Evolutionary conservation across 2,888 invertebrate genomes (phyloP).

Genomic region (Pachycephus smyrnensis): DNA sequence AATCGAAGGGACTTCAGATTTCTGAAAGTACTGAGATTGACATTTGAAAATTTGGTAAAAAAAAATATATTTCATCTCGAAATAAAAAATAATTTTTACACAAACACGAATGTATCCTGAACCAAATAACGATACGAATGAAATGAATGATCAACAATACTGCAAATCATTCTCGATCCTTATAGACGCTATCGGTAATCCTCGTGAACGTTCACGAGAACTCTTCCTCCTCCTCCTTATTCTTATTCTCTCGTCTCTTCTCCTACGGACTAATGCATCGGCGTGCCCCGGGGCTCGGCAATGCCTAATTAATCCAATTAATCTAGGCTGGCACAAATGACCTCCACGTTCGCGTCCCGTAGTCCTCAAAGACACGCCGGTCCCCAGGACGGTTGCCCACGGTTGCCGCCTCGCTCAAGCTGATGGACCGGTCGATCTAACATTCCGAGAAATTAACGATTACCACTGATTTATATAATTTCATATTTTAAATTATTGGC

Average conservation of each 20-base stretch:
- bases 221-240: background rate
- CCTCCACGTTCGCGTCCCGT: constrained; percentile 46
- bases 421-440: constrained; percentile 65
- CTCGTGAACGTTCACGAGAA: background rate
- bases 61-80: background rate
- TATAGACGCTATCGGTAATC: background rate
- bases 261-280: constrained; percentile 59
- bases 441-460: constrained; percentile 68
- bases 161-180: constrained; percentile 31
- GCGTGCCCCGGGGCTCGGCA: constrained; percentile 60
- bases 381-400: constrained; percentile 31
- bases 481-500: constrained; percentile 66
- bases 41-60: background rate
- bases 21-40: background rate
- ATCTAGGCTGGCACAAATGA: constrained; percentile 66
- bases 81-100: background rate
- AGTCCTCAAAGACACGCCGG: constrained; percentile 34
- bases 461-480: constrained; percentile 66
- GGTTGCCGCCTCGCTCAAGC: constrained; percentile 31
- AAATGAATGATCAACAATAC: constrained; percentile 32
- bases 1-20: background rate
- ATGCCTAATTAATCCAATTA: constrained; percentile 68
- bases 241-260: constrained; percentile 10
- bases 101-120: background rate
- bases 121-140: background rate